Evolutionary conservation across 64 coral and sea anemone genomes (phyloP).

Genomic region (Stichodactyla mertensii): DNA sequence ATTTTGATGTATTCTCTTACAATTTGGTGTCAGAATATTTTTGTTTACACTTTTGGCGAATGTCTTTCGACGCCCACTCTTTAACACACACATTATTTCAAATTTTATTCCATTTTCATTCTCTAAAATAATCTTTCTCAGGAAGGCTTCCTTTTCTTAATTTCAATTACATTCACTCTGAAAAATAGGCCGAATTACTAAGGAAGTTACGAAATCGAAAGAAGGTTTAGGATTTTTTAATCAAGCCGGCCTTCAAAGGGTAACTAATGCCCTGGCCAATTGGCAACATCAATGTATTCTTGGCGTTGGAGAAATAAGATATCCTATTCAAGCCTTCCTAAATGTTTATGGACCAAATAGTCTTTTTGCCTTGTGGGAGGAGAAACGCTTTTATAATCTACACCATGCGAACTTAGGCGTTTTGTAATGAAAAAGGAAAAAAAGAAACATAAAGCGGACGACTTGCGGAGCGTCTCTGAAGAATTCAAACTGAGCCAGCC

Average conservation of each 20-base stretch:
- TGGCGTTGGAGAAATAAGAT: background rate
- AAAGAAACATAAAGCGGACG: background rate
- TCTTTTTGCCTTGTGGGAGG: background rate
- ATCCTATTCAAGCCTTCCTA: background rate
- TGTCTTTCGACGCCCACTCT: conserved; percentile 10
- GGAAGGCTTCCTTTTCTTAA: background rate
- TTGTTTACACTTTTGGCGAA: background rate
- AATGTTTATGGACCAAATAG: background rate
- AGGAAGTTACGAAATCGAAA: background rate
- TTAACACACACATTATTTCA: background rate
- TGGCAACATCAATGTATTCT: background rate
- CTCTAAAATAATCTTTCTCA: background rate
- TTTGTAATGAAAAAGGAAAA: background rate
- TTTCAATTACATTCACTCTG: background rate
- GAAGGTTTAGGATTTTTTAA: background rate
- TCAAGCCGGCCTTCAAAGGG: background rate
- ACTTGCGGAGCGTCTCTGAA: background rate
- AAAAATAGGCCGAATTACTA: background rate
- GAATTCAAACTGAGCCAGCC: no score
- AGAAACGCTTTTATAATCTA: background rate
- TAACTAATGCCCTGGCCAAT: background rate
- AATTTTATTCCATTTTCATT: conserved; percentile 11
- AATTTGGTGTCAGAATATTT: background rate
- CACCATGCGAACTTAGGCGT: background rate
- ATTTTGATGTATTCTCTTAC: background rate